Percentiles rank a stretch among this genome's conserved stretches.
phyloP scores from a whole-genome alignment of 2,113 vertebrate species.

The Alethe diademata region DNA sequence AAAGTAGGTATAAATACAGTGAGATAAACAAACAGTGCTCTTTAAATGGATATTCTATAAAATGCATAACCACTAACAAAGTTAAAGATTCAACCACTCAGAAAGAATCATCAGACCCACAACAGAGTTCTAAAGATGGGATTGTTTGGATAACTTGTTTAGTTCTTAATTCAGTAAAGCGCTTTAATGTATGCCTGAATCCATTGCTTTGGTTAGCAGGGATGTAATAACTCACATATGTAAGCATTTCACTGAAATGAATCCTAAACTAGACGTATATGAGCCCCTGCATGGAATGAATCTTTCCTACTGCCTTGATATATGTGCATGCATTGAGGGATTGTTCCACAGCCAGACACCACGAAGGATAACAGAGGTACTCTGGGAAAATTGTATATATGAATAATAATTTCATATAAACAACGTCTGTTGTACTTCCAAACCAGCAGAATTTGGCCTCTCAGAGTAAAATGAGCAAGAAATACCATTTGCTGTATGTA shows the following conservation, averaged over 20 bases:
- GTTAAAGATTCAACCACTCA: not conserved
- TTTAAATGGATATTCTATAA: not conserved
- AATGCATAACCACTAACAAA: constrained; percentile 18
- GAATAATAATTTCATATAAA: constrained; percentile 62
- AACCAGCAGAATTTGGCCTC: constrained; percentile 41
- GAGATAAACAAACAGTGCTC: not conserved
- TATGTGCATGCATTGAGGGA: not conserved
- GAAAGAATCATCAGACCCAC: constrained; percentile 37
- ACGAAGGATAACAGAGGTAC: constrained; percentile 1
- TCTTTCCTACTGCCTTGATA: not conserved
- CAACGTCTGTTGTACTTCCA: constrained; percentile 45
- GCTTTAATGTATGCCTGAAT: constrained; percentile 44
- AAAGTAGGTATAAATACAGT: not conserved
- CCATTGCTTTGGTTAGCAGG: constrained; percentile 42
- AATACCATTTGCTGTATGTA: constrained; percentile 43
- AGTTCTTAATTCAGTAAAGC: constrained; percentile 56
- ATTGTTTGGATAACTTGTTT: constrained; percentile 54
- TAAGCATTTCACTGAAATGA: constrained; percentile 34
- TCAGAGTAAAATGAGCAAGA: constrained; percentile 44
- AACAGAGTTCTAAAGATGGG: constrained; percentile 44
- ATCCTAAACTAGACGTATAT: constrained; percentile 33
- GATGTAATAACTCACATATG: constrained; percentile 57
- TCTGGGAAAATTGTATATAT: constrained; percentile 31
- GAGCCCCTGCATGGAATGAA: constrained; percentile 35
- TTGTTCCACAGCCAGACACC: constrained; percentile 38